A percentile compares a stretch with the other conserved stretches of the same genome.
phyloP scores from a whole-genome alignment of 2,888 invertebrate genomes.

The Thereva nobilitata region DNA sequence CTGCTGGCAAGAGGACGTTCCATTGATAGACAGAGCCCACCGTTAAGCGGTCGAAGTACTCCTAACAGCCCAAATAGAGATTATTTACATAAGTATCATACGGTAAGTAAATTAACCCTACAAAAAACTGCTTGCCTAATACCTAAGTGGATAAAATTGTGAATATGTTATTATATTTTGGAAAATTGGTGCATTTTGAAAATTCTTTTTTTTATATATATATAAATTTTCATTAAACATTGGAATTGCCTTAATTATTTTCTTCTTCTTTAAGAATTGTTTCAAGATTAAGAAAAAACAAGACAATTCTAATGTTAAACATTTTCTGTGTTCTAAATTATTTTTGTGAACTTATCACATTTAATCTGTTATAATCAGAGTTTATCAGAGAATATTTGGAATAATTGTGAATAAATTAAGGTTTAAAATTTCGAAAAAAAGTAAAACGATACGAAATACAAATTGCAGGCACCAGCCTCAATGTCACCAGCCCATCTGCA shows the following conservation, averaged over 20 bases:
- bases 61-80: constrained; percentile 83
- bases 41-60: constrained; percentile 87
- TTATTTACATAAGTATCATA: constrained; percentile 93
- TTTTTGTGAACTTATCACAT: too few species aligned
- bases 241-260: too few species aligned
- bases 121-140: constrained; percentile 11
- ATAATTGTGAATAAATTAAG: neutral
- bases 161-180: constrained; percentile 14
- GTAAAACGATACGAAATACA: constrained; percentile 33
- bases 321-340: too few species aligned
- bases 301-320: too few species aligned
- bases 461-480: constrained; percentile 82
- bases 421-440: constrained; percentile 12
- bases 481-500: constrained; percentile 87
- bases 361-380: too few species aligned
- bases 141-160: constrained; percentile 11
- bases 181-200: constrained; percentile 35
- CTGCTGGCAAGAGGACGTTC: constrained; percentile 74
- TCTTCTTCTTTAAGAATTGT: too few species aligned
- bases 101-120: constrained; percentile 67
- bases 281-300: too few species aligned
- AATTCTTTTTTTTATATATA: constrained; percentile 7
- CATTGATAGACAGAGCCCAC: constrained; percentile 75
- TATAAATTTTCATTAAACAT: too few species aligned
- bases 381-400: neutral